phyloP scores from a whole-genome alignment of 2,888 invertebrate species.

The Pimpla rufipes region DNA sequence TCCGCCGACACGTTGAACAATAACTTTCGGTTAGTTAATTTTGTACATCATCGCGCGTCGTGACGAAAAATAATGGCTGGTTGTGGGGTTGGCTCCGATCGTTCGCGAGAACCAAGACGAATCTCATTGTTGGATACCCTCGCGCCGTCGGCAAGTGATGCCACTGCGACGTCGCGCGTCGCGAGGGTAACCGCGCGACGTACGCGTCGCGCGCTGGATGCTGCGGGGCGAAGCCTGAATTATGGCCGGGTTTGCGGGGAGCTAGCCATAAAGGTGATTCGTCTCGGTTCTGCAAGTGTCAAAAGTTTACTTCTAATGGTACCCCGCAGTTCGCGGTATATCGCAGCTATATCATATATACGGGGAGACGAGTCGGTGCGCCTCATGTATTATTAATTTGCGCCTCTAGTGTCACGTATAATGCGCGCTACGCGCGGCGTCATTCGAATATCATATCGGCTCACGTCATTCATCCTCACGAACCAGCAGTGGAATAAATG shows the following conservation, averaged over 20 bases:
- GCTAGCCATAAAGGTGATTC: constrained; percentile 82
- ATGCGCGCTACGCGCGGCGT: constrained; percentile 33
- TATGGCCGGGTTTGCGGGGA: constrained; percentile 79
- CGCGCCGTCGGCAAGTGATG: constrained; percentile 31
- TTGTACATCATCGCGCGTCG: constrained; percentile 24
- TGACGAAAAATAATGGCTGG: constrained; percentile 69
- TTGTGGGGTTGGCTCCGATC: constrained; percentile 71
- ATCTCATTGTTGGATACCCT: constrained; percentile 70
- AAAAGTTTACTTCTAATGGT: constrained; percentile 82
- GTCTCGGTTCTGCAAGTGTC: constrained; percentile 84
- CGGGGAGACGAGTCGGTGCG: constrained; percentile 71
- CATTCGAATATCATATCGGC: constrained; percentile 54
- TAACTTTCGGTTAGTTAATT: constrained; percentile 65
- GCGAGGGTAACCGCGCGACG: constrained; percentile 44
- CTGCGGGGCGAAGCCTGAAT: constrained; percentile 77
- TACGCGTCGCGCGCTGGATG: constrained; percentile 15
- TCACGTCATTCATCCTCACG: constrained; percentile 44
- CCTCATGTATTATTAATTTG: constrained; percentile 81
- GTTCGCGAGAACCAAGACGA: constrained; percentile 72
- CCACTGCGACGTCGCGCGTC: constrained; percentile 21
- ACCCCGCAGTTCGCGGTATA: constrained; percentile 53
- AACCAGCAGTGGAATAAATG: constrained; percentile 6
- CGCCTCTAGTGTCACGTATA: constrained; percentile 51
- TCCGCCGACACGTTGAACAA: constrained; percentile 56
- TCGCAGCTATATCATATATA: constrained; percentile 13